Base-by-base conservation (phyloP, 2,888 invertebrate species). In the Tillus elongatus region DNA sequence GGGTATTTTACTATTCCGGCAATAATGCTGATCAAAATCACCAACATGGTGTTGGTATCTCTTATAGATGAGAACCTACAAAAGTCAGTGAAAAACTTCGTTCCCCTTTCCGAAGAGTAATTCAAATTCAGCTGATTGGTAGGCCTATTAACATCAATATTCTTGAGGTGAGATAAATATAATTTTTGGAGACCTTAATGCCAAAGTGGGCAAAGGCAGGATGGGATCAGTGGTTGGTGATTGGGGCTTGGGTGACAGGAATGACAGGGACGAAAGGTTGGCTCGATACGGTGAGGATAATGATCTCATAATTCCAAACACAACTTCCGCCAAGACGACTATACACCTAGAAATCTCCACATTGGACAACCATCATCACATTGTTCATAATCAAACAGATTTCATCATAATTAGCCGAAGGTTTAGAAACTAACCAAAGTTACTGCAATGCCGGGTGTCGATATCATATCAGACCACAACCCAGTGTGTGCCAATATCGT, bases 271-370 rank as follows among this genome's bases (percentile, higher is more conserved):
- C 6, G 24, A 19, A 19, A 19, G 24, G n/a, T 19, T 19, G 6
- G 6, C n/a, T 19, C 24, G n/a, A n/a, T n/a, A 19, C 24, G 6
- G 24, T 19, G 24, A 19, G 24, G 24, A n/a, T n/a, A 19, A 19
- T 19, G 24, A n/a, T n/a, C 24, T 19, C n/a, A n/a, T 19, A 19
- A 19, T 19, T 19, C n/a, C 24, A 19, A 19, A 19, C 24, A 19
- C 24, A 19, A n/a, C 24, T 19, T n/a, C 24, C 24, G 24, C 24
- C 24, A 19, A 19, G 24, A 19, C 24, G 24, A 19, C 24, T 19
- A 19, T 19, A 19, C n/a, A 19, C 6, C n/a, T 19, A n/a, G 6
- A 19, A 19, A 19, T 19, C n/a, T 6, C 24, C 24, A 19, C n/a
- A n/a, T 19, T 8, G 24, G 24, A n/a, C 24, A 19, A 19, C n/a